A percentile compares a stretch with the other conserved stretches of the same genome.
These are phyloP conservation scores for Marmota monax DNA, from an alignment of 2,113 vertebrate species.

Conservation along the genomic window DNA sequence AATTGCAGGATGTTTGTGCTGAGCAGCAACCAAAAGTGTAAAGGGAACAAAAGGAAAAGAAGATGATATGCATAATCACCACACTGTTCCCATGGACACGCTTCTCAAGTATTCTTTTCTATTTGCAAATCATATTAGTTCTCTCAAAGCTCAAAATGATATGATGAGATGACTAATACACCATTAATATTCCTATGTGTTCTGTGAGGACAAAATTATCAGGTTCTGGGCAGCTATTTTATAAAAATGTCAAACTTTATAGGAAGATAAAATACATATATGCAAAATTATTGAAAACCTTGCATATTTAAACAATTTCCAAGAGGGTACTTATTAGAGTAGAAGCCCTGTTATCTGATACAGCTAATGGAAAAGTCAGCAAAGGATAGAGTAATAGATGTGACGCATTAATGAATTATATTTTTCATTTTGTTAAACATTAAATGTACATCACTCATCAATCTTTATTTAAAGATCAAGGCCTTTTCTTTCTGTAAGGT, in stretches of 20 bases:
- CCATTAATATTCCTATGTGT: slow-evolving; percentile 50
- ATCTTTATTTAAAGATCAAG: slow-evolving; percentile 5
- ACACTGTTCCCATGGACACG: slow-evolving; percentile 66
- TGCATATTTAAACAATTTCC: background rate
- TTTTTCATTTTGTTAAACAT: slow-evolving; percentile 32
- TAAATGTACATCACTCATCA: slow-evolving; percentile 6
- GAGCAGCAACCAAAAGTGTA: slow-evolving; percentile 55
- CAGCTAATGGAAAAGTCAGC: background rate
- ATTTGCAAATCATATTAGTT: slow-evolving; percentile 70
- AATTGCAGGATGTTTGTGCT: slow-evolving; percentile 55
- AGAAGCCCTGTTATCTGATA: slow-evolving; percentile 14
- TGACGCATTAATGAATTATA: slow-evolving; percentile 30
- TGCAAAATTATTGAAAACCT: slow-evolving; percentile 26
- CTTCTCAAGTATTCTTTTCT: slow-evolving; percentile 65
- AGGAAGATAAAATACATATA: background rate
- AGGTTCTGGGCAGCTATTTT: background rate
- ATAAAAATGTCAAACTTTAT: slow-evolving; percentile 53
- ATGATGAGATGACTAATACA: slow-evolving; percentile 65
- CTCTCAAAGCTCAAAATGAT: slow-evolving; percentile 59
- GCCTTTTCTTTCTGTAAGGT: background rate
- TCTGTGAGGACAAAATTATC: slow-evolving; percentile 15
- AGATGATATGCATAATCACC: slow-evolving; percentile 55
- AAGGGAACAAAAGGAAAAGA: slow-evolving; percentile 54
- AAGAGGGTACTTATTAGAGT: background rate
- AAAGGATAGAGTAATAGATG: background rate